Percentiles rank a stretch among this genome's conserved stretches.
Evolutionary conservation across 2,113 vertebrate genomes (phyloP).

Genomic region (Lagopus muta): DNA sequence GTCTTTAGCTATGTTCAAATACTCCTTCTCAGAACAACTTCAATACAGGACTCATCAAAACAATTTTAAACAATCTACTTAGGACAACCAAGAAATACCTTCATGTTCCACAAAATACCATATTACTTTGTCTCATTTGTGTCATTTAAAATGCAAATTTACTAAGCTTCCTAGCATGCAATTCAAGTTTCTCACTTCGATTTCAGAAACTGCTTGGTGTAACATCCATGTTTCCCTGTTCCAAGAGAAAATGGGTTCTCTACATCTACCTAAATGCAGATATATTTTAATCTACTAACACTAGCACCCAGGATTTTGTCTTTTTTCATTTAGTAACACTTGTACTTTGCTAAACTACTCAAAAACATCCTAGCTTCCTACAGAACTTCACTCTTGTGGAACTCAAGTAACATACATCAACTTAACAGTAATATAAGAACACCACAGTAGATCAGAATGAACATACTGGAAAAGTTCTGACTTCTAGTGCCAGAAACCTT

Average conservation of each 20-base stretch:
- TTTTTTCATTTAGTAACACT: neutral
- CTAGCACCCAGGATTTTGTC: neutral
- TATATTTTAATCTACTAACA: neutral
- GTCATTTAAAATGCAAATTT: neutral
- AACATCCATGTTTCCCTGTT: neutral
- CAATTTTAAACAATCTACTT: neutral
- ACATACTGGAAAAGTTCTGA: neutral
- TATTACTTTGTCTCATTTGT: neutral
- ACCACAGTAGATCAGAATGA: neutral
- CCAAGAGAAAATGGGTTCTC: neutral
- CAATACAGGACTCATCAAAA: neutral
- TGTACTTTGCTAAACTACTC: neutral
- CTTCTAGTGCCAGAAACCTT: neutral
- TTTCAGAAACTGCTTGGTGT: neutral
- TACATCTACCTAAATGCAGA: neutral
- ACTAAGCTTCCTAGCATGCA: neutral
- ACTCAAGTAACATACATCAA: neutral
- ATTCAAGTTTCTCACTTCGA: neutral
- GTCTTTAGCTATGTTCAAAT: neutral
- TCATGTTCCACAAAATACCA: neutral
- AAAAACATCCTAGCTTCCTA: neutral
- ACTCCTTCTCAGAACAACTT: neutral
- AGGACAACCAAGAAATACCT: neutral
- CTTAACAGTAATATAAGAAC: neutral
- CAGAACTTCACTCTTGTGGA: neutral